Evolutionary conservation across 2,888 invertebrate genomes (phyloP).

Genomic region (Tipula helvola): DNA sequence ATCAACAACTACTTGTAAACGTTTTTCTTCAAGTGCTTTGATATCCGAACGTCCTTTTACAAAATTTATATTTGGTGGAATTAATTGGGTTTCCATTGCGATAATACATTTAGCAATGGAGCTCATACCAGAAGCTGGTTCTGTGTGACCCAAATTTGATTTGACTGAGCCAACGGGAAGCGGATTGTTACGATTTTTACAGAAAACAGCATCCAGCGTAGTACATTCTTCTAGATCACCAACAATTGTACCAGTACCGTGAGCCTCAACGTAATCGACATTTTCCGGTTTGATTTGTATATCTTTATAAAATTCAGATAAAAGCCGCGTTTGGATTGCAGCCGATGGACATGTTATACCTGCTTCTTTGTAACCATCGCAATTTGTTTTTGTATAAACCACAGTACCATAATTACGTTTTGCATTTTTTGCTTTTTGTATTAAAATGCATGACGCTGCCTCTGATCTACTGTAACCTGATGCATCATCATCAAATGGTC

Average conservation of each 20-base stretch:
- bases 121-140: slow-evolving; percentile 73
- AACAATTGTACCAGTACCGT: slow-evolving; percentile 68
- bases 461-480: slow-evolving; percentile 79
- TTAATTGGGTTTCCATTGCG: slow-evolving; percentile 63
- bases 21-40: slow-evolving; percentile 45
- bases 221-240: slow-evolving; percentile 88
- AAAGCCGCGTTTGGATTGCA: slow-evolving; percentile 45
- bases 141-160: slow-evolving; percentile 88
- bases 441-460: slow-evolving; percentile 52
- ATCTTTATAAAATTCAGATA: slow-evolving; percentile 53
- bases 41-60: slow-evolving; percentile 47
- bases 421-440: slow-evolving; percentile 59
- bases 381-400: slow-evolving; percentile 67
- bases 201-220: slow-evolving; percentile 69
- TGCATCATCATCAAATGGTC: slow-evolving; percentile 76
- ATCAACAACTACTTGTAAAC: slow-evolving; percentile 60
- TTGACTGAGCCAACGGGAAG: slow-evolving; percentile 82
- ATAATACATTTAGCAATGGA: slow-evolving; percentile 70
- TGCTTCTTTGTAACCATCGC: slow-evolving; percentile 63
- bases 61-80: slow-evolving; percentile 82
- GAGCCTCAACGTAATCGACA: slow-evolving; percentile 76
- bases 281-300: slow-evolving; percentile 56
- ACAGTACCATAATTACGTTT: slow-evolving; percentile 55
- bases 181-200: slow-evolving; percentile 57
- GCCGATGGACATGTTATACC: slow-evolving; percentile 58